Base-by-base conservation (phyloP, 2,797 vertebrate genomes). In the Sebastes dallii region DNA sequence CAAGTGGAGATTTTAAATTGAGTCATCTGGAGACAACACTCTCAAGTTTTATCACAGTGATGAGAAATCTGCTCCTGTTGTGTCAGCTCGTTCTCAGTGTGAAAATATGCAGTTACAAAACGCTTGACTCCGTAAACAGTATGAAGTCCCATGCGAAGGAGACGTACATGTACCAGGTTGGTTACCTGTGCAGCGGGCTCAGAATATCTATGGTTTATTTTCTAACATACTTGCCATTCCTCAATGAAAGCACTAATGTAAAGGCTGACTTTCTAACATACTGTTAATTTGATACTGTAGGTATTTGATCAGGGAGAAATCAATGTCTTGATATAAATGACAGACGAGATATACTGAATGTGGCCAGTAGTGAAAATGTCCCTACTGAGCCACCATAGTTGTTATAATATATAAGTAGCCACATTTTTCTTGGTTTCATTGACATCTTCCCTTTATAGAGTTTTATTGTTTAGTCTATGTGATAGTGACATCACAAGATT, bases 81-180 rank as follows among this genome's bases (percentile, higher is more conserved):
- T 5, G 34, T 77, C 50, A 78, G 73, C 75, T 85, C 10, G 6
- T 42, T 60, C 13, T 22, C 39, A 24, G 72, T 34, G 3, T 50
- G 27, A 50, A 78, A 69, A 82, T 71, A 74, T 74, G 58, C 55
- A 74, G 52, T 39, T 52, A 72, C 29, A 65, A 86, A 82, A 69
- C 18, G 3, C 36, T 61, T 52, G 65, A 68, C 54, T 72, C 32
- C 6, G 54, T 72, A 52, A 72, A 66, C 58, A 60, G 39, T 24
- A 13, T 22, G 25, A 65, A 71, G 30, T 77, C 66, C 14, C 75
- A 75, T 5, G 16, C 30, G 42, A 77, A 18, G 65, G 76, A n/a
- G 55, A 52, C 24, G 30, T 18, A 50, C 60, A 39, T 22, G 30
- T 22, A 16, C 50, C 54, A 42, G 46, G 39, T 12, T 32, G 10